These are phyloP conservation scores for Sphenodon punctatus DNA, from an alignment of 2,797 vertebrate species.

Conservation along the genomic window DNA sequence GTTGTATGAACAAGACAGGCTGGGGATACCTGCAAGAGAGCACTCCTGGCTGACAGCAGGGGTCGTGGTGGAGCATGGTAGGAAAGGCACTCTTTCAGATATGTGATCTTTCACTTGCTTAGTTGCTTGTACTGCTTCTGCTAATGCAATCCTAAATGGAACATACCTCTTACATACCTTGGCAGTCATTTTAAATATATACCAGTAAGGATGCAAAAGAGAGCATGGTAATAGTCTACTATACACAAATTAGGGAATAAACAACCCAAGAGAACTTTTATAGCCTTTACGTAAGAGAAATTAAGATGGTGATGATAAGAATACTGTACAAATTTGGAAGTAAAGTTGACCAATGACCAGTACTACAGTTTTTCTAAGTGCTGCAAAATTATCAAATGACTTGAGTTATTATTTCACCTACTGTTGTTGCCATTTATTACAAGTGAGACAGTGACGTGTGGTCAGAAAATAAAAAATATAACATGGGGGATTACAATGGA, in stretches of 20 bases:
- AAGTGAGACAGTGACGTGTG: background rate
- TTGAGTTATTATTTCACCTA: background rate
- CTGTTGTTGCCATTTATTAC: background rate
- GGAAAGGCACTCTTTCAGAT: no score
- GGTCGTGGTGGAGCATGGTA: no score
- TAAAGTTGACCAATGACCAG: background rate
- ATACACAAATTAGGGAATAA: background rate
- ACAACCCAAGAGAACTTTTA: background rate
- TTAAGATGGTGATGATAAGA: background rate
- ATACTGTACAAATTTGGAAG: background rate
- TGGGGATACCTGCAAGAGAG: no score
- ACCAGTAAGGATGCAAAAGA: background rate
- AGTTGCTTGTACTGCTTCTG: no score
- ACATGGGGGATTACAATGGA: background rate
- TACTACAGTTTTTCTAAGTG: background rate
- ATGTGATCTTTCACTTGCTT: no score
- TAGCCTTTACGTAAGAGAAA: no score
- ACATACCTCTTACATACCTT: background rate
- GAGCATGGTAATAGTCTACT: background rate
- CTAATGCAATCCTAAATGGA: no score
- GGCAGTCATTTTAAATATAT: accelerated
- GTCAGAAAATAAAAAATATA: background rate
- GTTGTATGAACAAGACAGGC: no score
- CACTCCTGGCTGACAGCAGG: no score
- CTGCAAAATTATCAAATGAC: background rate